phyloP scores from a whole-genome alignment of 2,888 invertebrate genomes.

The Bellardia pandia region DNA sequence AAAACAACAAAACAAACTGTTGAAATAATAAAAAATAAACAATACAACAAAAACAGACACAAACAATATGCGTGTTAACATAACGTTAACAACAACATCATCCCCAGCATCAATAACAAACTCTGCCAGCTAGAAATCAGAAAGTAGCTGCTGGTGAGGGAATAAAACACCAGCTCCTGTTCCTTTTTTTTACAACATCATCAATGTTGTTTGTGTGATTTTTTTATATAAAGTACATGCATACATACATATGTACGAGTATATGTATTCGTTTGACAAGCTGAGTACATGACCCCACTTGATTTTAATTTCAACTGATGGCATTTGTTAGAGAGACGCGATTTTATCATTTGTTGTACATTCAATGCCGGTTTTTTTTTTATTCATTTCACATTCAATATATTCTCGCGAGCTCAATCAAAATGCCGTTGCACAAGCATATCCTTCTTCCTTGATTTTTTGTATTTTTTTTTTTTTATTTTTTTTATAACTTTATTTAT shows the following conservation, averaged over 20 bases:
- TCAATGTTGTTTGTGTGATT: conserved; percentile 57
- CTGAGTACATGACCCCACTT: conserved; percentile 74
- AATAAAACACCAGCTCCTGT: conserved; percentile 34
- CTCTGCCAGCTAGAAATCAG: background rate
- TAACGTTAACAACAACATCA: conserved; percentile 59
- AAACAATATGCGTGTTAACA: conserved; percentile 72
- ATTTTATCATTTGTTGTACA: conserved; percentile 62
- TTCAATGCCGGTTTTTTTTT: conserved; percentile 10
- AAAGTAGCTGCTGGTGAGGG: background rate
- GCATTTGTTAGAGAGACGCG: conserved; percentile 70
- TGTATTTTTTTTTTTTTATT: conserved; percentile 27
- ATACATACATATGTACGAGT: too few relatives aligned
- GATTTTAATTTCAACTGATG: conserved; percentile 74
- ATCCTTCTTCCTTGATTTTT: conserved; percentile 61
- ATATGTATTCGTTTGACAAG: conserved; percentile 49
- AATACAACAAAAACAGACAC: conserved; percentile 70
- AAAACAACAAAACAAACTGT: conserved; percentile 73
- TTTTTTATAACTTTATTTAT: conserved; percentile 3
- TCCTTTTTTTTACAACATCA: conserved; percentile 47
- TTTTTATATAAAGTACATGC: background rate
- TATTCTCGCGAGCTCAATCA: conserved; percentile 73
- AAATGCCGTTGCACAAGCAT: conserved; percentile 71
- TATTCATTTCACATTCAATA: conserved; percentile 53
- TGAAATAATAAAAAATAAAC: conserved; percentile 62
- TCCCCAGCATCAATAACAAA: conserved; percentile 23